A percentile compares a stretch with the other conserved stretches of the same genome.
These are phyloP conservation scores for Dendrophyllia cribrosa DNA, from an alignment of 64 coral and sea anemone species.

Conservation along the genomic window DNA sequence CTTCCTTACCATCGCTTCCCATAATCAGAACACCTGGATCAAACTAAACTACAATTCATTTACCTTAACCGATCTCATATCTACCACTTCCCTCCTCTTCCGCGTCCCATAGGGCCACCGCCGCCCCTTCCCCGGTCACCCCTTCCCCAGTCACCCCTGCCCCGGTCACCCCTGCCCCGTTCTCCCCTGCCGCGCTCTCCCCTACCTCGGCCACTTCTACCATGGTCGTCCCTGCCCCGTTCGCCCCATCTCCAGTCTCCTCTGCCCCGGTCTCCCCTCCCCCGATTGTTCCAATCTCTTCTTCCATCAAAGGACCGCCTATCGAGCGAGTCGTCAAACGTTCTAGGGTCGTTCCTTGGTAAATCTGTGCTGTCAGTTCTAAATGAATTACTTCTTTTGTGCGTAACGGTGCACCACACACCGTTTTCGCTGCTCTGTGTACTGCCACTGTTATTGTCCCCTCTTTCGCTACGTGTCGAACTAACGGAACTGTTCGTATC, in stretches of 20 bases:
- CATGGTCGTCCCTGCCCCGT: neutral
- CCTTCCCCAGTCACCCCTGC: neutral
- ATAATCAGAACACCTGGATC: no score
- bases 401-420: constrained; percentile 3
- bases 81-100: no score
- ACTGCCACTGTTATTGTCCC: neutral
- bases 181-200: neutral
- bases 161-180: neutral
- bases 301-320: neutral
- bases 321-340: constrained; percentile 6
- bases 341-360: neutral
- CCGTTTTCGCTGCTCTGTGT: neutral
- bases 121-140: no score
- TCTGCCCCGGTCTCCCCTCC: neutral
- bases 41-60: no score
- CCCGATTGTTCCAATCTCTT: neutral
- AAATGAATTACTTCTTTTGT: neutral
- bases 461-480: neutral
- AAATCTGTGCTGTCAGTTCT: neutral
- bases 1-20: no score
- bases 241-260: neutral
- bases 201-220: neutral
- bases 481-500: neutral
- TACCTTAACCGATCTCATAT: no score
- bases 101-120: no score